Conservation (phyloP, 2,888 invertebrate species). For the Elegia similella region DNA sequence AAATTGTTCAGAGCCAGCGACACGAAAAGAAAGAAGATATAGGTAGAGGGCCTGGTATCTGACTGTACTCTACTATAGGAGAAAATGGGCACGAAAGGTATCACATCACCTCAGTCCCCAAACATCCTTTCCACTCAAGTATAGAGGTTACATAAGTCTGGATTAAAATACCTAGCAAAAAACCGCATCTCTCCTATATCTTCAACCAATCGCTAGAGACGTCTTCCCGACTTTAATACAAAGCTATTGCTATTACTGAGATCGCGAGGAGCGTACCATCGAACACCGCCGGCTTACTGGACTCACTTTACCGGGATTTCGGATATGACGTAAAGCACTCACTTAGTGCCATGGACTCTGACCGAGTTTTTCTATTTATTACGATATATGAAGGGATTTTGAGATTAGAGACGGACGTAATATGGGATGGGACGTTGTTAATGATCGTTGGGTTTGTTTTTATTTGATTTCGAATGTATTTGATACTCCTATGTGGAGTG, state of each 20-base stretch:
- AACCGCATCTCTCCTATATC: constrained; percentile 34
- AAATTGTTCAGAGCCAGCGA: too few relatives aligned
- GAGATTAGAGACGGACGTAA: constrained; percentile 64
- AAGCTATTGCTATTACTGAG: constrained; percentile 81
- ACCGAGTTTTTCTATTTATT: constrained; percentile 78
- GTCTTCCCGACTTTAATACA: constrained; percentile 77
- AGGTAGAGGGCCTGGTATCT: too few relatives aligned
- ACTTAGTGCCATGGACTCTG: constrained; percentile 62
- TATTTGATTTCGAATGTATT: constrained; percentile 24
- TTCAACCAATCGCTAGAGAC: constrained; percentile 65
- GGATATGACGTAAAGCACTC: constrained; percentile 81
- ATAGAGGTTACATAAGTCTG: not conserved
- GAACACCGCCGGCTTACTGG: constrained; percentile 73
- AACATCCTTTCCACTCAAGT: too few relatives aligned
- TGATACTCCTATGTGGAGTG: too few relatives aligned
- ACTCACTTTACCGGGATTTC: constrained; percentile 80
- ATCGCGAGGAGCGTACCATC: constrained; percentile 72
- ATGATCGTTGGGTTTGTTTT: constrained; percentile 35
- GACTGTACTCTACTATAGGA: too few relatives aligned
- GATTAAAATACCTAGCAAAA: too few relatives aligned
- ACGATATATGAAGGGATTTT: constrained; percentile 62
- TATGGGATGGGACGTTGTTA: constrained; percentile 52
- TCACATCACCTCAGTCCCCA: too few relatives aligned
- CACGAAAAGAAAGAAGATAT: too few relatives aligned
- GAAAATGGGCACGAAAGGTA: too few relatives aligned